These are phyloP conservation scores for Noctua janthina DNA, from an alignment of 2,888 invertebrate genomes.

Conservation along the genomic window DNA sequence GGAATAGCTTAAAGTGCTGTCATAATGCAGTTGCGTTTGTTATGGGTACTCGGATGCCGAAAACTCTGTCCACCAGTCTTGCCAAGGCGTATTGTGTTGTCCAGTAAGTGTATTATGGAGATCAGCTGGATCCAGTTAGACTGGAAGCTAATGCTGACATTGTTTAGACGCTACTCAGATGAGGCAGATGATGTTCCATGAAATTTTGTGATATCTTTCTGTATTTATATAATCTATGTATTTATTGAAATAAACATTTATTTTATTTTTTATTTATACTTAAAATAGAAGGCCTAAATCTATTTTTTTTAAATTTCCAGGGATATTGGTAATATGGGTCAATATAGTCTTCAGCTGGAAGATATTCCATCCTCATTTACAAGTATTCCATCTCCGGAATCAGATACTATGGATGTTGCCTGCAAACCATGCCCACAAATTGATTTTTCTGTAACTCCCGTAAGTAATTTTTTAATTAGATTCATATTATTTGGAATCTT, in stretches of 20 bases:
- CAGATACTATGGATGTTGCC: constrained; percentile 54
- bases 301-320: constrained; percentile 22
- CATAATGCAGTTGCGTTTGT: not conserved
- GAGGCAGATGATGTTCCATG: not conserved
- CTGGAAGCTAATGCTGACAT: not conserved
- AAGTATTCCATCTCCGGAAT: constrained; percentile 38
- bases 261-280: no score
- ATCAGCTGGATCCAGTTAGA: not conserved
- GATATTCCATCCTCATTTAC: constrained; percentile 25
- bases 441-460: constrained; percentile 39
- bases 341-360: constrained; percentile 6
- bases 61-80: not conserved
- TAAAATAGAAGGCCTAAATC: not conserved
- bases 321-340: constrained; percentile 35
- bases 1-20: not conserved
- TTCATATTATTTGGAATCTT: not conserved
- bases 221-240: no score
- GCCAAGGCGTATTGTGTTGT: not conserved
- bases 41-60: not conserved
- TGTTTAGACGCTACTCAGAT: not conserved
- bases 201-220: not conserved
- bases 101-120: not conserved
- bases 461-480: not conserved
- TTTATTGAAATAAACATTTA: not conserved
- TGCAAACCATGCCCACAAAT: constrained; percentile 4